Base-by-base conservation (phyloP, 2,113 vertebrate genomes). In the Tyto alba region DNA sequence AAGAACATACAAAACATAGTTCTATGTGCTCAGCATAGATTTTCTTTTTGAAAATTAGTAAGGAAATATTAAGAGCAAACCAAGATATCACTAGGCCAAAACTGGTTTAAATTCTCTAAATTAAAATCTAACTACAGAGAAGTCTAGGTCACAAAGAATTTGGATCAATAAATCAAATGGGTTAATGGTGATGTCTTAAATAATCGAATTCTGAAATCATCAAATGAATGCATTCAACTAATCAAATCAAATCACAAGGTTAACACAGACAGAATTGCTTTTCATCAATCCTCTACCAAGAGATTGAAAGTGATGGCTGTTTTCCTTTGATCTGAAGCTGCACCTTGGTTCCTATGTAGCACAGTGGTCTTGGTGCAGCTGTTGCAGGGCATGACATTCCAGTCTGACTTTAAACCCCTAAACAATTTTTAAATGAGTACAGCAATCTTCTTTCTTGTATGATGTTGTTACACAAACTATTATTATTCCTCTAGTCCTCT, bases 141-240 rank as follows among this genome's bases (percentile, higher is more conserved):
- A 53, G 45, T 38, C 26, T 52, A 62, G 16, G 80, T 82, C 84
- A 93, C 74, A 66, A 67, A 60, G 73, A 91, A 72, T 88, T 94
- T 40, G 12, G 45, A 91, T 76, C 81, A 84, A 81, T 94, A 75
- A 75, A 87, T 94, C 53, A 82, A 87, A 76, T 72, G 45, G 43
- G 53, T 90, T 87, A 93, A 89, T 60, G 64, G 40, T 16, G 8
- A 62, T 68, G 77, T 79, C 73, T 87, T 91, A 89, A 72, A 89
- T 72, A 91, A 95, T 90, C 64, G 67, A 40, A 95, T 92, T 91
- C 52, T 87, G 80, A 89, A 94, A 89, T 81, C 55, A 62, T 55
- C 13, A 15, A 75, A 78, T 68, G 69, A 92, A 95, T 89, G 84
- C 89, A 91, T 43, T 43, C 66, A 91, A 48, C 60, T 87, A 89